A percentile compares a stretch with the other conserved stretches of the same genome.
These are phyloP conservation scores for Drosophila colorata DNA, from an alignment of 2,888 invertebrate genomes.

Conservation along the genomic window DNA sequence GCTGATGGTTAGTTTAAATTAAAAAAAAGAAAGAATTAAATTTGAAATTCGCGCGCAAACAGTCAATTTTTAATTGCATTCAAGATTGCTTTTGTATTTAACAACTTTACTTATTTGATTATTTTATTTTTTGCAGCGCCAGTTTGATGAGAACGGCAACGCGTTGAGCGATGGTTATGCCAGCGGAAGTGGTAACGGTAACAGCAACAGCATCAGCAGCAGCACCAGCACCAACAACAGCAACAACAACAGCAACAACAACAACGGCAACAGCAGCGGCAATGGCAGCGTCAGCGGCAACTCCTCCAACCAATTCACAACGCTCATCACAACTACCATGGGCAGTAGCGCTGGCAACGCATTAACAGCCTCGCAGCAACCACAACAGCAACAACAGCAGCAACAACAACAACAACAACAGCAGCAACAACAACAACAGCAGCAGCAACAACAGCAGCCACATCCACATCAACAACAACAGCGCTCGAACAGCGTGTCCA, in stretches of 20 bases:
- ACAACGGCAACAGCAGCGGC: neutral
- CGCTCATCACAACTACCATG: conserved; percentile 86
- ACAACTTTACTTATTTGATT: neutral
- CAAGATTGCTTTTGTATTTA: neutral
- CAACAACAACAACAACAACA: conserved; percentile 5
- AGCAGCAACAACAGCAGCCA: conserved; percentile 7
- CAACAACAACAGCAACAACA: conserved; percentile 23
- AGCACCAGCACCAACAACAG: conserved; percentile 12
- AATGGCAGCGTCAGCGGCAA: neutral
- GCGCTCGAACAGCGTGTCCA: conserved; percentile 58
- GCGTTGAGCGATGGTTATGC: conserved; percentile 86
- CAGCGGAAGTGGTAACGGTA: conserved; percentile 2
- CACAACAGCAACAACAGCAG: conserved; percentile 10
- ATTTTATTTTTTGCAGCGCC: conserved; percentile 84
- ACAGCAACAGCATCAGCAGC: conserved; percentile 6
- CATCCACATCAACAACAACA: conserved; percentile 25
- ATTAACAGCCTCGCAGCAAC: conserved; percentile 3
- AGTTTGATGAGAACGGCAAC: conserved; percentile 93
- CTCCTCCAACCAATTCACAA: conserved; percentile 81
- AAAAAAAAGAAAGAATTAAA: too few species aligned
- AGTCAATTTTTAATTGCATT: too few species aligned
- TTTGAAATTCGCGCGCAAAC: too few species aligned
- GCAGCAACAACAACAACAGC: conserved; percentile 8
- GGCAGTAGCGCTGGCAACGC: conserved; percentile 10
- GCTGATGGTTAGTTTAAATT: conserved; percentile 9